phyloP scores from a whole-genome alignment of 2,797 vertebrate genomes.

The Varecia variegata region DNA sequence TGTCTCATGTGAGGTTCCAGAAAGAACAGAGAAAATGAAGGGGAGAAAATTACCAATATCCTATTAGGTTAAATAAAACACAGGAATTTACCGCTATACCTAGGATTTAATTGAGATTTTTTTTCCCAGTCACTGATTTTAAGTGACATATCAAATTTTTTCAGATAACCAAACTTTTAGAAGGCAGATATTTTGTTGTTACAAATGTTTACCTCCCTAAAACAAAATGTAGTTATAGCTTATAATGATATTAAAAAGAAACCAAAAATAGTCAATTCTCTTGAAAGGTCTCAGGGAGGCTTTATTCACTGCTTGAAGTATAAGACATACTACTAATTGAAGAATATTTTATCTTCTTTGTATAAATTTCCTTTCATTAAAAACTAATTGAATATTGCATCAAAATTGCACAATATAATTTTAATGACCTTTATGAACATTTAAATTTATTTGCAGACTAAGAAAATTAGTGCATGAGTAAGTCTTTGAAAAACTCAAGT shows the following conservation, averaged over 20 bases:
- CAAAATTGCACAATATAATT: slow-evolving; percentile 31
- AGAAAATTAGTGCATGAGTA: slow-evolving; percentile 35
- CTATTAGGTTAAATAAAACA: neutral
- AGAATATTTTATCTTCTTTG: slow-evolving; percentile 34
- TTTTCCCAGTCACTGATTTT: neutral
- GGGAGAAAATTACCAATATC: neutral
- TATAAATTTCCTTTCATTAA: slow-evolving; percentile 48
- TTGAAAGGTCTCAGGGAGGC: slow-evolving; percentile 8
- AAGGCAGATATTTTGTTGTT: neutral
- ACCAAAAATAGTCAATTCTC: neutral
- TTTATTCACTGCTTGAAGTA: neutral
- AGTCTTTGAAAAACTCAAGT: slow-evolving; percentile 15
- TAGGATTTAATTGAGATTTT: neutral
- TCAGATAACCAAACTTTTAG: neutral
- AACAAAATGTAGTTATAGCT: slow-evolving; percentile 23
- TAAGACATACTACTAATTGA: neutral
- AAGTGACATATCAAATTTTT: slow-evolving; percentile 4
- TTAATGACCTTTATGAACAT: slow-evolving; percentile 30
- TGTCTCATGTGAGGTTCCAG: neutral
- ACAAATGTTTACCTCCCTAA: neutral
- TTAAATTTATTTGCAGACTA: slow-evolving; percentile 43
- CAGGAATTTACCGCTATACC: neutral
- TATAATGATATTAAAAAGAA: slow-evolving; percentile 11
- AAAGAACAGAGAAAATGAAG: neutral
- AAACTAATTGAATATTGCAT: slow-evolving; percentile 51